Evolutionary conservation across 2,797 vertebrate species (phyloP).

Genomic region (Ammospiza maritima): DNA sequence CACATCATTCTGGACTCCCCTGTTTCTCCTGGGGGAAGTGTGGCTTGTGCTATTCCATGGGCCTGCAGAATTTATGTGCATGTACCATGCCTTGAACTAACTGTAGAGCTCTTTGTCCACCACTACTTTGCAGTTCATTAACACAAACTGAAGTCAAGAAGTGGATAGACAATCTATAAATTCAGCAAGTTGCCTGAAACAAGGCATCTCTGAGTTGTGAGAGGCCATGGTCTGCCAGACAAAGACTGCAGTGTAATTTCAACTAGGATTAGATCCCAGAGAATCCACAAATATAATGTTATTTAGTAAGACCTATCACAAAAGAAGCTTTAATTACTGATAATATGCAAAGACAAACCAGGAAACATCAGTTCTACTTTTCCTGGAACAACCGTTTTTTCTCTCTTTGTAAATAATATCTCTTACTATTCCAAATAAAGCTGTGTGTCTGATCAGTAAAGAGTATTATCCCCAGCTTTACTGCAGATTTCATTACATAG

Average conservation of each 20-base stretch:
- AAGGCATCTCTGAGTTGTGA: neutral
- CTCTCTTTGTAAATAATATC: neutral
- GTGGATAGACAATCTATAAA: neutral
- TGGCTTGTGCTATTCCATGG: neutral
- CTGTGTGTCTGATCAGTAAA: neutral
- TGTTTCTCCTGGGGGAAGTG: neutral
- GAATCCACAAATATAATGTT: neutral
- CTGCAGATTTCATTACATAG: neutral
- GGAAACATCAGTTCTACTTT: neutral
- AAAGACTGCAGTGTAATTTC: neutral
- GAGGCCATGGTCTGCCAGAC: neutral
- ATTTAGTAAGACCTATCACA: neutral
- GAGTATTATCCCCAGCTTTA: neutral
- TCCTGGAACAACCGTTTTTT: neutral
- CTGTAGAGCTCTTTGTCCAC: neutral
- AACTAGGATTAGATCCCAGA: neutral
- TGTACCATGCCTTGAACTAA: neutral
- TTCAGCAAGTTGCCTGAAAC: neutral
- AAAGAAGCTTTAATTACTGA: neutral
- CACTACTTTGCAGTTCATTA: neutral
- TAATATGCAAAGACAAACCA: neutral
- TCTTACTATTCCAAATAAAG: neutral
- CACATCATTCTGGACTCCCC: neutral
- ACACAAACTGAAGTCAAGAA: neutral
- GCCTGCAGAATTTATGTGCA: neutral